Conservation (phyloP, 2,113 vertebrate genomes). For the rabbit (Oryctolagus cuniculus) region DNA sequence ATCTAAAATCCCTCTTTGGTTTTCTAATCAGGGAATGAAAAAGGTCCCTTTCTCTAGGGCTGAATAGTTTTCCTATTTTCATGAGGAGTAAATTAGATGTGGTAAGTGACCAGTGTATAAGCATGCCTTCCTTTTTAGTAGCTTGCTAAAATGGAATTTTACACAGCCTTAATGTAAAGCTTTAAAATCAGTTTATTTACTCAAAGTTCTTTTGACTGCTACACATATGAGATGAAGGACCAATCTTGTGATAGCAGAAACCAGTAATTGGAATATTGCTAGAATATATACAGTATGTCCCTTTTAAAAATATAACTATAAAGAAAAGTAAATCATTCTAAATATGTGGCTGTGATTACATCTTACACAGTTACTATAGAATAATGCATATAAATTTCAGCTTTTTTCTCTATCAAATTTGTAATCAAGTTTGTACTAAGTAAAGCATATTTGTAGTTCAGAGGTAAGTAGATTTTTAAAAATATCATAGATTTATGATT, state of each 20-base stretch:
- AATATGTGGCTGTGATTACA: constrained; percentile 1
- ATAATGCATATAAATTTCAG: background rate
- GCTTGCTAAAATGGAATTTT: constrained; percentile 18
- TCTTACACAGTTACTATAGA: constrained; percentile 18
- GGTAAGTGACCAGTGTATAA: background rate
- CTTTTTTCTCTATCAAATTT: background rate
- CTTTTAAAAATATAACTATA: constrained; percentile 53
- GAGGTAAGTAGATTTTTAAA: constrained; percentile 7
- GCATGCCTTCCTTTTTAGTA: background rate
- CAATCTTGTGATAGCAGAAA: constrained; percentile 11
- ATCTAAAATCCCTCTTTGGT: background rate
- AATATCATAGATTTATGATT: background rate
- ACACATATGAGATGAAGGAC: background rate
- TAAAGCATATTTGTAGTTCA: constrained; percentile 21
- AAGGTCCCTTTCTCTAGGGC: background rate
- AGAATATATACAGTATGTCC: background rate
- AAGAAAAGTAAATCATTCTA: constrained; percentile 52
- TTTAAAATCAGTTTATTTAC: constrained; percentile 1
- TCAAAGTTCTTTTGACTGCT: background rate
- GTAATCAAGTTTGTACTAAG: background rate
- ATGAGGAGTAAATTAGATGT: background rate
- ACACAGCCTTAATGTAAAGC: background rate
- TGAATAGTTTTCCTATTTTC: constrained; percentile 35
- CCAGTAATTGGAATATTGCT: constrained; percentile 14
- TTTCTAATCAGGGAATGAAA: constrained; percentile 41